Evolutionary conservation across 2,797 vertebrate species (phyloP).

Genomic region (Malacoraja senta): DNA sequence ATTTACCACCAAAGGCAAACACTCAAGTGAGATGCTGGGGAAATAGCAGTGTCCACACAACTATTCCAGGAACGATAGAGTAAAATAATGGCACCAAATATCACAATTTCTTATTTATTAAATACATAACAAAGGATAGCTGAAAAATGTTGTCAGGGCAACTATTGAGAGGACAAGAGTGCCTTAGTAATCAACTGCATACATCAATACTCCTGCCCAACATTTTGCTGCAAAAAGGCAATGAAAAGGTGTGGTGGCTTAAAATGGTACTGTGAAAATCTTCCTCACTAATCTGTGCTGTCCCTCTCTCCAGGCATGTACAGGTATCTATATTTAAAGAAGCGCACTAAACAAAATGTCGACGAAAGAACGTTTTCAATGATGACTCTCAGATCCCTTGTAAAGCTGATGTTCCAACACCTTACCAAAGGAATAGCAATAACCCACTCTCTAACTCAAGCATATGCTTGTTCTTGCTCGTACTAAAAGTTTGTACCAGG

Average conservation of each 20-base stretch:
- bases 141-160: neutral
- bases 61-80: neutral
- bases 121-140: neutral
- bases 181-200: neutral
- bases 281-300: neutral
- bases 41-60: neutral
- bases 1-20: neutral
- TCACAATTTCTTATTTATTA: neutral
- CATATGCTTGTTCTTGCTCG: too few species aligned
- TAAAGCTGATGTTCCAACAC: too few species aligned
- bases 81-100: neutral
- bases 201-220: neutral
- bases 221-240: neutral
- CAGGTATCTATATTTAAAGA: too few species aligned
- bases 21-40: neutral
- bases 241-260: neutral
- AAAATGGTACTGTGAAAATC: neutral
- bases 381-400: too few species aligned
- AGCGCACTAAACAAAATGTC: too few species aligned
- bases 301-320: neutral
- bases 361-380: too few species aligned
- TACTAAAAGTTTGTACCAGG: neutral
- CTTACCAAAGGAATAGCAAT: too few species aligned
- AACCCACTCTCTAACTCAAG: too few species aligned
- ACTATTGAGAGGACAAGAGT: neutral